Base-by-base conservation (phyloP, 2,888 invertebrate species). In the Sesia bembeciformis region DNA sequence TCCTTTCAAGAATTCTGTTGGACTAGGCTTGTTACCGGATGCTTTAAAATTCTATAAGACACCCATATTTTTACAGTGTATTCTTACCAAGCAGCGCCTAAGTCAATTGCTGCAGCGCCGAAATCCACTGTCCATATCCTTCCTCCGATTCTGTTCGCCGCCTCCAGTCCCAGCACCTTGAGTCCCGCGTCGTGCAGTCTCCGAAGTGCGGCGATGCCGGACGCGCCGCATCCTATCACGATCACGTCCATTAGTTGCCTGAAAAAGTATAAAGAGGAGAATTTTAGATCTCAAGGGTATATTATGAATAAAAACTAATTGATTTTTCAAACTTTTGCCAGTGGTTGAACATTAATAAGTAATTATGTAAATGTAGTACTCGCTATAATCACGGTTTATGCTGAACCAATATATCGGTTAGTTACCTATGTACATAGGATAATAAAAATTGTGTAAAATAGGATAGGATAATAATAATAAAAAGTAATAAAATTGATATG, bases 11-110 rank as follows among this genome's bases (percentile, higher is more conserved):
- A 23, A 23, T 23, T 23, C 23, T 23, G 23, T 23, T 23, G 23
- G 23, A n/a, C n/a, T n/a, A 42, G 6, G 42, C 42, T 5, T n/a
- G 41, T 5, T 49, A 49, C 5, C 5, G 8, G 49, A n/a, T 8
- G n/a, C 6, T 49, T 49, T 3, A 39, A 51, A 39, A 56, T 69
- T 23, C 23, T 23, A 23, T 23, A 23, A 23, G 23, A 23, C 23
- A 23, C 23, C 23, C 23, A 23, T 23, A 23, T 23, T 23, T 23
- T 1, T 23, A 23, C 23, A 23, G 23, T 23, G 2, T 23, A 23
- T 23, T 23, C 4, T 74, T 61, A 93, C 95, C 95, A 96, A 62
- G 95, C 94, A 51, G 94, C 95, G 0, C 95, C 95, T 53, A 95
- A 68, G 71, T 96, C 95, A 4, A 95, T 81, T 4, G 90, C 77